Base-by-base conservation (phyloP, 2,113 vertebrate genomes). In the Sula dactylatra region DNA sequence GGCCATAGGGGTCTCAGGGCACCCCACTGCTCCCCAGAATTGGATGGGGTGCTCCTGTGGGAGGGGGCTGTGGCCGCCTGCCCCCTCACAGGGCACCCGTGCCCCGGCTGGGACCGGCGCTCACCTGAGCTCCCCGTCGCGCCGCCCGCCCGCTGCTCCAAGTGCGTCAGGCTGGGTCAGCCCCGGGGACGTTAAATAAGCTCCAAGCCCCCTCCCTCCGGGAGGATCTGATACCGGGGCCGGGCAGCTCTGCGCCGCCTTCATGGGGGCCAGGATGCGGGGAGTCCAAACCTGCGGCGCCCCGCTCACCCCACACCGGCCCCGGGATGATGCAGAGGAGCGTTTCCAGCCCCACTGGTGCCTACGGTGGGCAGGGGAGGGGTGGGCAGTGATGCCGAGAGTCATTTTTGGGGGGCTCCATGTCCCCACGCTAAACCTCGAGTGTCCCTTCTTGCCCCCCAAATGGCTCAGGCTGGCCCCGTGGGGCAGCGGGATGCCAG, bases 211-310 rank as follows among this genome's bases (percentile, higher is more conserved):
- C 97, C 96, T 93, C 95, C 94, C 95, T 86, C 49, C 80, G 92
- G 95, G 94, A 93, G 96, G 94, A 96, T 94, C 94, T 13, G 82
- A 96, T 95, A 95, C 86, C 58, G n/a, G 81, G 62, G 86, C 94
- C 70, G 93, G 78, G 79, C 29, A 1, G 4, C 64, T 29, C 83
- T 0, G 49, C 2, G 49, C 67, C 12, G 3, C 74, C 83, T 69
- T 50, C 7, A 3, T 2, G 3, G 93, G 81, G 94, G 84, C 71
- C 25, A 22, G 38, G 27, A 16, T 3, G 0, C 1, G 13, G 54
- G 84, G 87, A 61, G 16, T 58, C 36, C 13, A 2, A 26, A 5
- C 40, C 71, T 24, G 2, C 4, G 2, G 49, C 9, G 3, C 36
- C 56, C 65, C 6, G 4, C 16, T 70, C 34, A 9, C 64, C 71